Conservation (phyloP, 2,797 vertebrate species). For the Merluccius polli region DNA sequence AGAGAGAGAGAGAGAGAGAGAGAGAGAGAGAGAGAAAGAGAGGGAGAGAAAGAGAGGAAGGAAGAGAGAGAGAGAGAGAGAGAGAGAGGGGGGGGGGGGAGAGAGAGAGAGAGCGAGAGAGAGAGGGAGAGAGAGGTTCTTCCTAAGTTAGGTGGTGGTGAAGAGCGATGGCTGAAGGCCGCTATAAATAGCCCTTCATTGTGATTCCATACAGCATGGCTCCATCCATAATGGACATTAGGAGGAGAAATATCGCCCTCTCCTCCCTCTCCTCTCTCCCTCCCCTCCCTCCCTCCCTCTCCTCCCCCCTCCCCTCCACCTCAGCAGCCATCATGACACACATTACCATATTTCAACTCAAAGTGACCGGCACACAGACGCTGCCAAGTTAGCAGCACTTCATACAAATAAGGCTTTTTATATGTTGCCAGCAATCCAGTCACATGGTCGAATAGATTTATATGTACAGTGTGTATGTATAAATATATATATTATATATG, state of each 20-base stretch:
- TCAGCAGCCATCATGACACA: slow-evolving; percentile 42
- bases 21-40: not conserved
- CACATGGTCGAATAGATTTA: not conserved
- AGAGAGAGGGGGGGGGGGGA: not conserved
- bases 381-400: slow-evolving; percentile 5
- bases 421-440: slow-evolving; percentile 27
- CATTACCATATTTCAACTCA: slow-evolving; percentile 38
- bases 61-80: not conserved
- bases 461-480: not conserved
- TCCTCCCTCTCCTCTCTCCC: slow-evolving; percentile 24
- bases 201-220: slow-evolving; percentile 50
- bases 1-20: slow-evolving; percentile 1
- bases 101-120: slow-evolving; percentile 7
- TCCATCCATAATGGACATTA: slow-evolving; percentile 44
- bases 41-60: not conserved
- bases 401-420: slow-evolving; percentile 37
- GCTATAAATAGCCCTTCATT: slow-evolving; percentile 67
- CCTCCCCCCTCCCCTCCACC: not conserved
- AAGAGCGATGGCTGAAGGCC: slow-evolving; percentile 45
- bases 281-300: not conserved
- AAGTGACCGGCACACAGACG: slow-evolving; percentile 4
- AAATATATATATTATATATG: no score
- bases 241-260: slow-evolving; percentile 32
- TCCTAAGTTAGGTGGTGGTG: slow-evolving; percentile 19
- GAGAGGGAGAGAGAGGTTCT: not conserved